phyloP scores from a whole-genome alignment of 30 jellyfish, hydroid and myxozoan species.

The Rhopilema esculentum region DNA sequence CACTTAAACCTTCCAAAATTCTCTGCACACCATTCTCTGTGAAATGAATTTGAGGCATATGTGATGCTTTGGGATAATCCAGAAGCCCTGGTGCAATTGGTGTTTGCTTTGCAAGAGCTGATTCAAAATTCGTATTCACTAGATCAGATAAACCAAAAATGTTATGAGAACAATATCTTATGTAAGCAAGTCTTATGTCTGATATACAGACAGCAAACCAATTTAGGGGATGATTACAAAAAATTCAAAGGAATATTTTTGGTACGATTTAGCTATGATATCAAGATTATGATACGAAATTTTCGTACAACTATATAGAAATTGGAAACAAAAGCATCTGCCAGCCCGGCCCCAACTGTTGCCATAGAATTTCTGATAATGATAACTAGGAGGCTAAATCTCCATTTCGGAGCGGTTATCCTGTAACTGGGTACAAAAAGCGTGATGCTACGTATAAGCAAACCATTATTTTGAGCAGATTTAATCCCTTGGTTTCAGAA shows the following conservation, averaged over 20 bases:
- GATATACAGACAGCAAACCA: not conserved
- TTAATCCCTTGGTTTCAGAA: too few species aligned
- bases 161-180: not conserved
- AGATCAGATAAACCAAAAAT: too few species aligned
- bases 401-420: not conserved
- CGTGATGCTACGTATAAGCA: not conserved
- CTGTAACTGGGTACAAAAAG: too few species aligned
- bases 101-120: too few species aligned
- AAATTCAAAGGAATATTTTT: not conserved
- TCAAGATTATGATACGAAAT: not conserved
- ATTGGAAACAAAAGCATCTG: not conserved
- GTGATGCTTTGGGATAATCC: too few species aligned
- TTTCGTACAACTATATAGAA: not conserved
- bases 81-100: too few species aligned
- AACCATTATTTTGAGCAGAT: not conserved
- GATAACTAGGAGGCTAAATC: not conserved
- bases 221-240: not conserved
- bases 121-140: too few species aligned
- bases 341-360: not conserved
- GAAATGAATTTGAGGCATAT: too few species aligned
- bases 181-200: not conserved
- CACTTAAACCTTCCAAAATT: too few species aligned
- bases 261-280: not conserved
- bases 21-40: too few species aligned
- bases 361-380: not conserved